These are phyloP conservation scores for Acanthosoma haemorrhoidale DNA, from an alignment of 2,888 invertebrate species.

Conservation along the genomic window DNA sequence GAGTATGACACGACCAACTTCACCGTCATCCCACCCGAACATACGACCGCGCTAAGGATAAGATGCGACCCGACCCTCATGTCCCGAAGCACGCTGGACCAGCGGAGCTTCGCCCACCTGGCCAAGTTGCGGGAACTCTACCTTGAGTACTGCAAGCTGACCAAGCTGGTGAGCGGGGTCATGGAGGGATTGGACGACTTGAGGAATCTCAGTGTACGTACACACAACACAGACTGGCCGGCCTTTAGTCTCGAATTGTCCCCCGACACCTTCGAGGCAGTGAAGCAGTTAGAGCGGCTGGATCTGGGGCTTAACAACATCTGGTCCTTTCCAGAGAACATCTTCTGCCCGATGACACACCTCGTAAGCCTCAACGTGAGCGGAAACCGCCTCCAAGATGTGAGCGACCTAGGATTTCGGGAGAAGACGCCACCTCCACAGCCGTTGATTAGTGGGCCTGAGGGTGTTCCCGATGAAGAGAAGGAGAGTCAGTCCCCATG, in stretches of 20 bases:
- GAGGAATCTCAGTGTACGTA: slow-evolving; percentile 76
- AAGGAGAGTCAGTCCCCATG: slow-evolving; percentile 48
- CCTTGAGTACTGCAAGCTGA: slow-evolving; percentile 80
- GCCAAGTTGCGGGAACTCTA: slow-evolving; percentile 71
- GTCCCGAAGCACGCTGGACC: slow-evolving; percentile 71
- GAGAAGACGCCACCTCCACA: slow-evolving; percentile 60
- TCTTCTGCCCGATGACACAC: slow-evolving; percentile 77
- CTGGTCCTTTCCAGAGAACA: slow-evolving; percentile 79
- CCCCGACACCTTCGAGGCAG: slow-evolving; percentile 67
- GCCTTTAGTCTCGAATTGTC: slow-evolving; percentile 78
- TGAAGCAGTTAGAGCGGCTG: slow-evolving; percentile 69
- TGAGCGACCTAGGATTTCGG: slow-evolving; percentile 77
- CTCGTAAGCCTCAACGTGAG: slow-evolving; percentile 78
- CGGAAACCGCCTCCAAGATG: slow-evolving; percentile 80
- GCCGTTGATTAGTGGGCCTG: slow-evolving; percentile 57
- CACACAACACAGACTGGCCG: slow-evolving; percentile 78
- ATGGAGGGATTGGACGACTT: slow-evolving; percentile 74
- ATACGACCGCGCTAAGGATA: slow-evolving; percentile 71
- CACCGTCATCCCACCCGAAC: slow-evolving; percentile 77
- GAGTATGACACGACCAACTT: slow-evolving; percentile 84
- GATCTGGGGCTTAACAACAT: slow-evolving; percentile 85
- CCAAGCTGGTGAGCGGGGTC: slow-evolving; percentile 72
- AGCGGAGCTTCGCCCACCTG: slow-evolving; percentile 73
- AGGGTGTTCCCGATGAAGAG: slow-evolving; percentile 45
- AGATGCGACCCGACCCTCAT: slow-evolving; percentile 74